phyloP scores from a whole-genome alignment of 2,797 vertebrate species.

The Phalanger gymnotis region DNA sequence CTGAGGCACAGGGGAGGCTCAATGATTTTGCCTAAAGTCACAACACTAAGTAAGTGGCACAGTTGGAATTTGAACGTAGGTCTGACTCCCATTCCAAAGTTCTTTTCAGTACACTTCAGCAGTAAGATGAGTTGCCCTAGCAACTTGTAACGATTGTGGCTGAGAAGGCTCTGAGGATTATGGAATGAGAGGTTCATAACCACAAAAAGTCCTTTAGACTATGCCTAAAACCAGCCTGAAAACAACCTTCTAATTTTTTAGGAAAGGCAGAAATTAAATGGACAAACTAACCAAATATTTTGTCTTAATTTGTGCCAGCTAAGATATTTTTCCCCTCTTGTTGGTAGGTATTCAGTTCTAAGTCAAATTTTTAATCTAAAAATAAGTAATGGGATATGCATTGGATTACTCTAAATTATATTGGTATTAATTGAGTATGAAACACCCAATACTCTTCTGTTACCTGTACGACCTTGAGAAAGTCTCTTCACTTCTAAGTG shows the following conservation, averaged over 20 bases:
- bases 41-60: neutral
- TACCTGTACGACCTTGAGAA: neutral
- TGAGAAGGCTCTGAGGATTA: neutral
- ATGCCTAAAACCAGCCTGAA: neutral
- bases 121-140: neutral
- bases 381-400: neutral
- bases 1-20: neutral
- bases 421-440: neutral
- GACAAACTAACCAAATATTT: neutral
- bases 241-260: neutral
- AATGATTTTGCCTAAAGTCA: neutral
- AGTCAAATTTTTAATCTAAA: neutral
- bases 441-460: neutral
- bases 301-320: neutral
- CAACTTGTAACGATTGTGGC: neutral
- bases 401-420: neutral
- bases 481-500: neutral
- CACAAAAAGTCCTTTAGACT: neutral
- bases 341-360: neutral
- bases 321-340: neutral
- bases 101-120: neutral
- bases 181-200: neutral
- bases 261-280: neutral
- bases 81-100: neutral
- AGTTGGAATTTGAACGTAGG: neutral